Base-by-base conservation (phyloP, 2,113 vertebrate genomes). In the Taxidea taxus region DNA sequence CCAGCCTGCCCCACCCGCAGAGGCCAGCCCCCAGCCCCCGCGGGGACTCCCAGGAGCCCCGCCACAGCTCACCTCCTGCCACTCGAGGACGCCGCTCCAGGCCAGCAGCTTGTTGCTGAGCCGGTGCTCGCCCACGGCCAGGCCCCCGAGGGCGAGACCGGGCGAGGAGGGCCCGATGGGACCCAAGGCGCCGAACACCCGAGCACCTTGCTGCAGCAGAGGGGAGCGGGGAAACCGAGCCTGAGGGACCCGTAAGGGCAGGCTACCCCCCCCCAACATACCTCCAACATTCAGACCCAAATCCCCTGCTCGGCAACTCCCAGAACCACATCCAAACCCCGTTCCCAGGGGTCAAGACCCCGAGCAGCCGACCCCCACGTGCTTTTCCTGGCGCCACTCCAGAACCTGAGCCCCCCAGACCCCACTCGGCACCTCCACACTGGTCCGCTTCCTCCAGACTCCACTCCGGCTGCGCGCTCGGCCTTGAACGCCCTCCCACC, bases 41-140 rank as follows among this genome's bases (percentile, higher is more conserved):
- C 0, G 0, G 20, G 8, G 20, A n/a, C 23, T 34, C 21, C 1
- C 58, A 34, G 18, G 2, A 1, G 3, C 2, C 23, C 0, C 1
- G 1, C 2, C 7, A 1, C 0, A 0, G 7, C 97, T 95, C 98
- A 99, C 99, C 99, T 99, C 99, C 91, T 99, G 99, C 99, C 99
- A 99, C 97, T 99, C 99, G 11, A 99, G 98, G 51, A 99, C 99
- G 0, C 99, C 99, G 0, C 99, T 99, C 99, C 99, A 99, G 3
- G 99, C 99, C 80, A 99, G 98, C 58, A 99, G 98, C 97, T 99
- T 99, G 97, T 99, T 99, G 95, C 99, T 98, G 58, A 99, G 98
- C 93, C 99, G 99, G 93, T 98, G 99, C 74, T 97, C 97, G 0
- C 95, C 92, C 0, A 98, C 93, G 0, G 96, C 98, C 8, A 98